Conservation (phyloP, 2,888 invertebrate genomes). For the Ametastegia equiseti region DNA sequence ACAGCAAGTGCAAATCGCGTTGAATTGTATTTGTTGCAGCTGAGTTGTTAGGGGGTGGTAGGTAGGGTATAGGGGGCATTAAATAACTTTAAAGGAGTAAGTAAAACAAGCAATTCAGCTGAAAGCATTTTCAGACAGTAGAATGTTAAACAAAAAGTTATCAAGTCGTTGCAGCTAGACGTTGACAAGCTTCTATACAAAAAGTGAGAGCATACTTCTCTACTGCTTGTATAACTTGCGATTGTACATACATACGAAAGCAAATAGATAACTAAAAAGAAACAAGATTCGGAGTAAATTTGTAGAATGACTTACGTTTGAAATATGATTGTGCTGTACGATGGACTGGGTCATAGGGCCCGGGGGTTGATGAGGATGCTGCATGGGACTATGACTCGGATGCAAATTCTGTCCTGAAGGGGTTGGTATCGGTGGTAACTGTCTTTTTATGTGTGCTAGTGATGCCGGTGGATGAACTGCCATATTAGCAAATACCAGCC, state of each 20-base stretch:
- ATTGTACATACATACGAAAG: too few species aligned
- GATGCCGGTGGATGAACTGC: constrained; percentile 90
- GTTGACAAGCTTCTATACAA: not conserved
- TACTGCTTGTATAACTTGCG: too few species aligned
- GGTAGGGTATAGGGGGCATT: constrained; percentile 21
- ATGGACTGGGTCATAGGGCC: constrained; percentile 70
- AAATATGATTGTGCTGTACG: constrained; percentile 72
- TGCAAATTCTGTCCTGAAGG: constrained; percentile 70
- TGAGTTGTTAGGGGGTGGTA: not conserved
- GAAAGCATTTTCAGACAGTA: constrained; percentile 20
- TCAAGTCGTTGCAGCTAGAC: not conserved
- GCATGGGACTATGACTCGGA: constrained; percentile 67
- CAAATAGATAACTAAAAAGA: too few species aligned
- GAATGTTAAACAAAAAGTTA: not conserved
- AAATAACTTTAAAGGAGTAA: constrained; percentile 28
- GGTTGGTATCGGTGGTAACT: constrained; percentile 76
- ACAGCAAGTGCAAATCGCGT: constrained; percentile 31
- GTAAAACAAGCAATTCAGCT: constrained; percentile 15
- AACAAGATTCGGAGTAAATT: not conserved
- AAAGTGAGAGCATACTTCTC: too few species aligned
- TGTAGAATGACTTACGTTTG: constrained; percentile 68
- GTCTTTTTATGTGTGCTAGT: constrained; percentile 87
- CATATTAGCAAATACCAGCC: constrained; percentile 96
- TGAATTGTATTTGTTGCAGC: constrained; percentile 33
- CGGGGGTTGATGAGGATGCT: constrained; percentile 65